Base-by-base conservation (phyloP, 2,113 vertebrate species). In the Oncorhynchus mykiss region DNA sequence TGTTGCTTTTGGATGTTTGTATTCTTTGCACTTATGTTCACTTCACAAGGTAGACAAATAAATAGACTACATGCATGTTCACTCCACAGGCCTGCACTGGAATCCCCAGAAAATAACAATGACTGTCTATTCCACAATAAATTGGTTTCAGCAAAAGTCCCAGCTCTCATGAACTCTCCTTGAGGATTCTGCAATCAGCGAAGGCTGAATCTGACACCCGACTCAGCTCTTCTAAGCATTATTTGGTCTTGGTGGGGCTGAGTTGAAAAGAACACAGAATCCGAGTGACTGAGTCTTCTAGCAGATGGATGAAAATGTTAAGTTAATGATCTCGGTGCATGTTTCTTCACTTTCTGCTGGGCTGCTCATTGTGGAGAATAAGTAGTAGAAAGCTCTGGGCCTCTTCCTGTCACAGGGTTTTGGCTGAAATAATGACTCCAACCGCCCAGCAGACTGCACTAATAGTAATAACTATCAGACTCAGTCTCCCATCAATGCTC, bases 341-440 rank as follows among this genome's bases (percentile, higher is more conserved):
- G 84, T 88, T 84, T 67, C 71, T 73, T 89, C 78, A 78, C 86
- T 78, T 83, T 77, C 87, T 86, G 54, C 76, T 80, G 82, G 88
- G 81, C 72, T 75, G 82, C 79, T 90, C 77, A 74, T 83, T 81
- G 86, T 75, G 49, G 70, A 78, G 77, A 82, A 80, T 80, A 79
- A 84, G 88, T 82, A 82, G 81, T 22, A 9, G 22, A 20, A 70
- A 81, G 80, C 80, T 80, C 51, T 80, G 84, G 86, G 79, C 86
- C 25, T 75, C 65, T 82, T 79, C 75, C 72, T 88, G 89, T 90
- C 87, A 85, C 78, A 78, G 86, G 76, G 85, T 82, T 80, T 82
- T 79, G 79, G 84, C 75, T 89, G 76, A 85, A 88, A 91, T 90
- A 88, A 92, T 89, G 87, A 90, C 83, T 86, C 25, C 60, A 86